phyloP scores from a whole-genome alignment of 2,113 vertebrate species.

The Vicugna pacos region DNA sequence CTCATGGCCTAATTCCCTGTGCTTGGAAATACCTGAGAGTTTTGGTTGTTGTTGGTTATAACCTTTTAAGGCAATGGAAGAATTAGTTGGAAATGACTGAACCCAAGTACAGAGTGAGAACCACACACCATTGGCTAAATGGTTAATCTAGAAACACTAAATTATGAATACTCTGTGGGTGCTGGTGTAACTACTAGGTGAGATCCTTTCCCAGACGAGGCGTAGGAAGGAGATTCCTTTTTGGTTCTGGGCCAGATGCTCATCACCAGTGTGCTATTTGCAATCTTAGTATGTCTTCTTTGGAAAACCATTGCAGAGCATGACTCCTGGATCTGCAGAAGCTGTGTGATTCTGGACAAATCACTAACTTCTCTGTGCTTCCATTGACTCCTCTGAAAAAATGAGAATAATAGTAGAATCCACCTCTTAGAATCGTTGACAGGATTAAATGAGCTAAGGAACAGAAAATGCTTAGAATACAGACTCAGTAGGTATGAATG shows the following conservation, averaged over 20 bases:
- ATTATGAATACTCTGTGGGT: neutral
- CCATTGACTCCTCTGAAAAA: neutral
- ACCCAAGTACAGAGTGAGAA: neutral
- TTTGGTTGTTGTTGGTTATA: neutral
- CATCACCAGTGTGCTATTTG: neutral
- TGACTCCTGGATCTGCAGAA: neutral
- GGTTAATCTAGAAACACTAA: neutral
- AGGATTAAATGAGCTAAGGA: neutral
- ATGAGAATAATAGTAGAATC: neutral
- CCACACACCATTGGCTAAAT: neutral
- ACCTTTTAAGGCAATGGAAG: neutral
- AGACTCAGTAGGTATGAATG: neutral
- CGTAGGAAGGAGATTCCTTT: neutral
- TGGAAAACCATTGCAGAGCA: neutral
- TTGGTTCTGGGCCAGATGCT: neutral
- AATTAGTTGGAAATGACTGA: neutral
- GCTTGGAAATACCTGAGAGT: neutral
- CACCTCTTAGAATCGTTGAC: rapidly evolving
- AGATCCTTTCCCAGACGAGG: neutral
- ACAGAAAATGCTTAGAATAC: neutral
- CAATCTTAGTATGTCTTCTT: neutral
- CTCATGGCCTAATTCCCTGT: neutral
- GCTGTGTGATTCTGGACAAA: neutral
- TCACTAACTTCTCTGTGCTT: neutral
- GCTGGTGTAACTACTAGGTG: neutral